phyloP scores from a whole-genome alignment of 2,113 vertebrate genomes.

The Loxodonta africana region DNA sequence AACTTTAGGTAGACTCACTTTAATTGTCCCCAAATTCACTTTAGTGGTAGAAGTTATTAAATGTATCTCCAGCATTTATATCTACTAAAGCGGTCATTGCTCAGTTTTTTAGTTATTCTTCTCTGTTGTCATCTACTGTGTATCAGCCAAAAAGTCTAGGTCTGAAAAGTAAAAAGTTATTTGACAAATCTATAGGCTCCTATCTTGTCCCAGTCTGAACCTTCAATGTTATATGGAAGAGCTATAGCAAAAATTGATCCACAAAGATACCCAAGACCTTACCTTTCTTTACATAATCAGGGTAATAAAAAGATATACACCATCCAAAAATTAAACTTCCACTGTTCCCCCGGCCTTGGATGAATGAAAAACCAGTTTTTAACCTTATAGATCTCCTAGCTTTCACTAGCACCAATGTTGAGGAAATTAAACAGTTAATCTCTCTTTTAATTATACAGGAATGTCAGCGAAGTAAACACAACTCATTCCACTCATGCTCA shows the following conservation, averaged over 20 bases:
- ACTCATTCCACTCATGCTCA: slow-evolving; percentile 80
- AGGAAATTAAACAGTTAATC: slow-evolving; percentile 88
- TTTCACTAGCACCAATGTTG: slow-evolving; percentile 78
- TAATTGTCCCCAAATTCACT: background rate
- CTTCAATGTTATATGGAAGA: slow-evolving; percentile 53
- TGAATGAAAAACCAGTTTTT: slow-evolving; percentile 70
- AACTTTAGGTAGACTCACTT: background rate
- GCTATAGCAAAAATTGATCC: slow-evolving; percentile 65
- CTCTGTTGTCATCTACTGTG: background rate
- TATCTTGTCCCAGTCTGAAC: slow-evolving; percentile 46
- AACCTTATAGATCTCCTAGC: slow-evolving; percentile 72
- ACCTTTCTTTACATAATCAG: background rate
- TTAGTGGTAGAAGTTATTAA: slow-evolving; percentile 4
- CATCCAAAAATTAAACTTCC: slow-evolving; percentile 63
- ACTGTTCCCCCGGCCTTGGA: slow-evolving; percentile 14
- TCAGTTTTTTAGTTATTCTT: slow-evolving; percentile 3
- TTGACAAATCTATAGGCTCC: slow-evolving; percentile 46
- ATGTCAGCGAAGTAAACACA: slow-evolving; percentile 71
- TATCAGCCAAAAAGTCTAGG: slow-evolving; percentile 31
- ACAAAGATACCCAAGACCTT: slow-evolving; percentile 31
- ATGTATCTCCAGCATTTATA: background rate
- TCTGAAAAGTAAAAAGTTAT: slow-evolving; percentile 41
- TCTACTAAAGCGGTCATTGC: background rate
- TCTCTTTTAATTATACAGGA: slow-evolving; percentile 82
- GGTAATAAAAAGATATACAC: slow-evolving; percentile 42